phyloP scores from a whole-genome alignment of 2,797 vertebrate species.

The Eleutherodactylus coqui region DNA sequence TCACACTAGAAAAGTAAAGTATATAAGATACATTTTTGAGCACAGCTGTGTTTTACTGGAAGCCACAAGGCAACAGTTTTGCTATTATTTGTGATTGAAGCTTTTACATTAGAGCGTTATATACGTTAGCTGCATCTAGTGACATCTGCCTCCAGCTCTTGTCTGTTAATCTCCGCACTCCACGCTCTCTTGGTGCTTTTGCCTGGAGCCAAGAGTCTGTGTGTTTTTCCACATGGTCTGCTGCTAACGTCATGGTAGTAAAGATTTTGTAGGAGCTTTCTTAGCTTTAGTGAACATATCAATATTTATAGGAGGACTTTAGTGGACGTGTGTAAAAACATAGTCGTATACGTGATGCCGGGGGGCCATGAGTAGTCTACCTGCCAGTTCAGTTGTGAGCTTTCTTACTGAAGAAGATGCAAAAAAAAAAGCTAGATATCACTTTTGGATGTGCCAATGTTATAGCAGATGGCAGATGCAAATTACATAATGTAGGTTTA shows the following conservation, averaged over 20 bases:
- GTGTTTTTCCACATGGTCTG: conserved; percentile 14
- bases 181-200: conserved; percentile 16
- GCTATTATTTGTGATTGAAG: conserved; percentile 13
- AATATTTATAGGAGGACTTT: no score
- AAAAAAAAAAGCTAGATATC: neutral
- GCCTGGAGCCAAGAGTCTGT: conserved; percentile 33
- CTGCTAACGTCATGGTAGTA: neutral
- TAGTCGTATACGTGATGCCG: neutral
- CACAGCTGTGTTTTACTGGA: neutral
- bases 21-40: conserved; percentile 16
- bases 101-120: neutral
- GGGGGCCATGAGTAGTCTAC: neutral
- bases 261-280: conserved; percentile 17
- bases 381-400: neutral
- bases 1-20: neutral
- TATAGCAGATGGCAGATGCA: neutral
- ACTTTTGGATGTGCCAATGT: neutral
- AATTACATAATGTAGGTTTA: no score
- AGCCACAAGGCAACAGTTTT: neutral
- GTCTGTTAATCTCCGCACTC: conserved; percentile 25
- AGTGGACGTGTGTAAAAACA: neutral
- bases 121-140: neutral
- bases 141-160: conserved; percentile 34
- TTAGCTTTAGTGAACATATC: neutral
- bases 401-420: neutral